Evolutionary conservation across 2,113 vertebrate genomes (phyloP).

Genomic region (Carassius auratus): DNA sequence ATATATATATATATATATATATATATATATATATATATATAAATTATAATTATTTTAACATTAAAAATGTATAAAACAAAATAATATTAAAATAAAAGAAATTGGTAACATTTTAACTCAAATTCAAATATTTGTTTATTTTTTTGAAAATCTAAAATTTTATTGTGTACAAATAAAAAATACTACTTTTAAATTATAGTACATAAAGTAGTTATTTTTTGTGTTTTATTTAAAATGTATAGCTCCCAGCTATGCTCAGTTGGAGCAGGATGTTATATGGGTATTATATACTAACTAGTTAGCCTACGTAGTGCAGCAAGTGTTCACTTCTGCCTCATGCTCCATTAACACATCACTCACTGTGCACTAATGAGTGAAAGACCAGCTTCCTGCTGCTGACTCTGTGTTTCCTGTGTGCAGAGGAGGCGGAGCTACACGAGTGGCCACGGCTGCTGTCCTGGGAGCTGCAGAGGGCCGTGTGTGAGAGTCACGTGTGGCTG

Average conservation of each 20-base stretch:
- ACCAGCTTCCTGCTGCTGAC: not conserved
- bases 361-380: not conserved
- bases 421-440: conserved; percentile 74
- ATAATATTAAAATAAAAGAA: too few species aligned
- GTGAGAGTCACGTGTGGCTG: conserved; percentile 95
- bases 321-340: not conserved
- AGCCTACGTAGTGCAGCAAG: not conserved
- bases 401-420: conserved; percentile 59
- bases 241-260: not conserved
- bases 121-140: too few species aligned
- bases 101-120: too few species aligned
- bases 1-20: too few species aligned
- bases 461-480: conserved; percentile 90
- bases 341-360: not conserved
- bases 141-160: too few species aligned
- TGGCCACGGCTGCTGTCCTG: conserved; percentile 81
- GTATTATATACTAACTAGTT: too few species aligned
- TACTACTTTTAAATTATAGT: not conserved
- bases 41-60: too few species aligned
- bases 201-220: not conserved
- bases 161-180: not conserved
- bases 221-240: too few species aligned
- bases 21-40: too few species aligned
- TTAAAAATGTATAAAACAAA: too few species aligned
- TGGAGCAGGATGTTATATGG: not conserved